Percentiles rank a stretch among this genome's conserved stretches.
These are phyloP conservation scores for Parnassius orleans DNA, from an alignment of 2,888 invertebrate species.

Conservation along the genomic window DNA sequence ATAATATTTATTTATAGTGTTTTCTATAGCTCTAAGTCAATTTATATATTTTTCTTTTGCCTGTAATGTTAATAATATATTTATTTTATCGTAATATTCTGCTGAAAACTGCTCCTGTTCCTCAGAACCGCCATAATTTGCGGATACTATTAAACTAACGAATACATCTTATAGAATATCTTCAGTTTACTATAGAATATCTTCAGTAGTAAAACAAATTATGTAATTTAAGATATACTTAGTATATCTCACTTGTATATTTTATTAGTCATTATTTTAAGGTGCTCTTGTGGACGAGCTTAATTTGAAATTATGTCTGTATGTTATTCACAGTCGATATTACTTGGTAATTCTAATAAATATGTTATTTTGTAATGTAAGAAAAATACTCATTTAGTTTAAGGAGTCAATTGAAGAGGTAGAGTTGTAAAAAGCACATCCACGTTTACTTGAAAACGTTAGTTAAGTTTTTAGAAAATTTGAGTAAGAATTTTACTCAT, in stretches of 20 bases:
- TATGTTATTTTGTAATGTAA: constrained; percentile 4
- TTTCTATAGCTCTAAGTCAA: neutral
- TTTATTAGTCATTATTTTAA: constrained; percentile 5
- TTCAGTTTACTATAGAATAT: no score
- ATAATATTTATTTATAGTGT: no score
- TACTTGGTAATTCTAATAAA: constrained; percentile 3
- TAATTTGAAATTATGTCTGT: constrained; percentile 7
- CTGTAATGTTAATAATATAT: constrained; percentile 1
- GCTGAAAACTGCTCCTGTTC: neutral
- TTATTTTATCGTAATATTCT: neutral
- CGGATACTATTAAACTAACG: neutral
- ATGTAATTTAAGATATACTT: neutral
- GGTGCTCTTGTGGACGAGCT: constrained; percentile 19
- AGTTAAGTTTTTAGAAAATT: neutral
- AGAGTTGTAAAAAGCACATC: neutral
- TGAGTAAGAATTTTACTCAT: neutral
- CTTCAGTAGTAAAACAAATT: neutral
- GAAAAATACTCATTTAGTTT: constrained; percentile 14
- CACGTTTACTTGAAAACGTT: neutral
- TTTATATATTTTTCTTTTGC: neutral
- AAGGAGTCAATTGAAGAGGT: constrained; percentile 10
- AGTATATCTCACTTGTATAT: constrained; percentile 6
- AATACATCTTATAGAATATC: no score
- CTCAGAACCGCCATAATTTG: neutral
- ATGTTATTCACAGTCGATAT: neutral